phyloP scores from a whole-genome alignment of 2,888 invertebrate genomes.

The Cosmia pyralina region DNA sequence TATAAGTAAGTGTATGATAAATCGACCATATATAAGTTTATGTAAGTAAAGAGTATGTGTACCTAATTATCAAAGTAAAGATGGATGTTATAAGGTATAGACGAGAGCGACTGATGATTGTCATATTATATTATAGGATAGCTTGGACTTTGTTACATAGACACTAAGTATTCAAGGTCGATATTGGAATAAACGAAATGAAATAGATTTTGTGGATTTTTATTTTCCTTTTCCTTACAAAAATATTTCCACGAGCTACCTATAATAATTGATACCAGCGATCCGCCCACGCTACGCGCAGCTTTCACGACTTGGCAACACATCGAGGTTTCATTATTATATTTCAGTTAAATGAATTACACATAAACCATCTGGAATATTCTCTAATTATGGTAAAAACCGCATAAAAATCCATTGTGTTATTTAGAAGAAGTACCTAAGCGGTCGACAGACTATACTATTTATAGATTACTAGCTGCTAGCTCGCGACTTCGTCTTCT shows the following conservation, averaged over 20 bases:
- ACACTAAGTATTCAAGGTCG: conserved; percentile 88
- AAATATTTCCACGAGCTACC: neutral
- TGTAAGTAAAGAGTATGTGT: conserved; percentile 66
- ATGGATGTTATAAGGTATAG: conserved; percentile 63
- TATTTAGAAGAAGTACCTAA: neutral
- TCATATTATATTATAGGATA: conserved; percentile 71
- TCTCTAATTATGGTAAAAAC: neutral
- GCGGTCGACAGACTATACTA: too few species aligned
- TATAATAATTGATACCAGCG: neutral
- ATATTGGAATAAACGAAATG: conserved; percentile 87
- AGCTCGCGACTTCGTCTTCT: too few species aligned
- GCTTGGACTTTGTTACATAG: conserved; percentile 89
- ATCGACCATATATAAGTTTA: conserved; percentile 60
- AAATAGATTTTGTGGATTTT: conserved; percentile 75
- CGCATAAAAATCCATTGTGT: neutral
- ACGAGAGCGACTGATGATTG: conserved; percentile 71
- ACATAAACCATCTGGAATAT: neutral
- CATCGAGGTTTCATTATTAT: neutral
- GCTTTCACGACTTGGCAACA: neutral
- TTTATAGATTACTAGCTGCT: too few species aligned
- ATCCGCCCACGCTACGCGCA: neutral
- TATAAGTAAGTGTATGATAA: conserved; percentile 57
- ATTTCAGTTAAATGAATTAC: neutral
- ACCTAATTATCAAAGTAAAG: conserved; percentile 67
- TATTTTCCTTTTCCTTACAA: conserved; percentile 13